A percentile compares a stretch with the other conserved stretches of the same genome.
These are phyloP conservation scores for Platynereis dumerilii DNA, from an alignment of 2,888 invertebrate species.

Conservation along the genomic window DNA sequence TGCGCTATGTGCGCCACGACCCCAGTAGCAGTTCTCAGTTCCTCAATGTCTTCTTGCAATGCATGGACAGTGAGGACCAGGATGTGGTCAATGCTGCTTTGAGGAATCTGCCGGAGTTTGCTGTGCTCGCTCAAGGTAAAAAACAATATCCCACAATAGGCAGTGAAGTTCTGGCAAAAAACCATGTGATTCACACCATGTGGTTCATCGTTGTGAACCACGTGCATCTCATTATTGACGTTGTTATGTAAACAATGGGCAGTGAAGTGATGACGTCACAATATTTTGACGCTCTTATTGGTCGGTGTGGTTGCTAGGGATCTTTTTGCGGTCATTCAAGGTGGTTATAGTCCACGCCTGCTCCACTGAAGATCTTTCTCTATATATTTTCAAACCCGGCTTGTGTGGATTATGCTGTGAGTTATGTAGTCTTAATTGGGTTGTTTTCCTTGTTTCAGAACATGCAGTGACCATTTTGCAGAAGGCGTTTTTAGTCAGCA, in stretches of 20 bases:
- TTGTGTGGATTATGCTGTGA: no score
- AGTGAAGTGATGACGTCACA: no score
- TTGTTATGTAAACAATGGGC: no score
- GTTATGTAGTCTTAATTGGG: no score
- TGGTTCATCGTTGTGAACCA: no score
- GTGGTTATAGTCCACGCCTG: no score
- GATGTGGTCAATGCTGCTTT: conserved; percentile 81
- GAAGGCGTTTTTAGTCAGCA: conserved; percentile 82
- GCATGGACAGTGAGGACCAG: conserved; percentile 79
- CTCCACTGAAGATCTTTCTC: no score
- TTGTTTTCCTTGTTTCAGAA: conserved; percentile 73
- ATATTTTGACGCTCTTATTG: no score
- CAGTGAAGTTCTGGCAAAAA: conserved; percentile 76
- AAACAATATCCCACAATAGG: conserved; percentile 71
- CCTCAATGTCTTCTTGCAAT: conserved; percentile 68
- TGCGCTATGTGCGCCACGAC: conserved; percentile 75
- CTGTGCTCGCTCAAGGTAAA: conserved; percentile 69
- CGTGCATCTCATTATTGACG: no score
- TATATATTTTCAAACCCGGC: no score
- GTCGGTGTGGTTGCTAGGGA: no score
- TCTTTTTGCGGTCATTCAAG: no score
- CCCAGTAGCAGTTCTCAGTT: conserved; percentile 62
- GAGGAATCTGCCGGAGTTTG: conserved; percentile 82
- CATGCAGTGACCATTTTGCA: conserved; percentile 79
- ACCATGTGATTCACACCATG: conserved; percentile 86